Base-by-base conservation (phyloP, 1,140 invertebrate genomes). In the Dendrolimus punctatus region DNA sequence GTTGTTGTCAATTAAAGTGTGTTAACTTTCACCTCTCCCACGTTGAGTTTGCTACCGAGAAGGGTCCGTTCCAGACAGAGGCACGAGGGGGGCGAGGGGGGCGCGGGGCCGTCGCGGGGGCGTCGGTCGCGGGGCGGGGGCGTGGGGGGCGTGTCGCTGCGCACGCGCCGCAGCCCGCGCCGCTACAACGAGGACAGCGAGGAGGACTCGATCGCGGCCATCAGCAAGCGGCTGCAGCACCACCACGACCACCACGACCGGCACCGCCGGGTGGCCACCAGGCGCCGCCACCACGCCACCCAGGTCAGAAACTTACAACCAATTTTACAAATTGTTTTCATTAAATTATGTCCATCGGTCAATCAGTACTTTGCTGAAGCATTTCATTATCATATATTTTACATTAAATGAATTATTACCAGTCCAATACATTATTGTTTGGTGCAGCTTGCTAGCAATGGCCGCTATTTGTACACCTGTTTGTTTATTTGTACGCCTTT, bases 181-280 rank as follows among this genome's bases (percentile, higher is more conserved):
- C 87, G 82, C 6, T 92, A 92, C 66, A 92, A 91, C 68, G 91
- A 92, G 66, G 90, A 92, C 63, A 91, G 90, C 58, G 89, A 89
- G 59, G 91, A 92, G 60, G 90, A 92, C 64, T 89, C 87, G 42
- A 86, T 86, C 45, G 80, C 80, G 8, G 77, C 77, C 59, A 88
- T 85, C 73, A 87, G 81, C 69, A 87, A 87, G 69, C 65, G 85
- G 4, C 51, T 66, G 58, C 77, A 76, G 55, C 75, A 71, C 53
- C 74, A 71, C 51, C 60, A 23, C 23, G 23, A 57, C 51, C 64
- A 59, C 45, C 64, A 58, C 48, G 67, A 69, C 7, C 58, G 64
- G 39, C 41, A 60, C 6, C 40, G 57, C 63, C 53, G 52, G 46
- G 48, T 66, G 64, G 58, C 62, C 68, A 47, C 39, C 39, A 8